A percentile compares a stretch with the other conserved stretches of the same genome.
Evolutionary conservation across 1,140 invertebrate species (phyloP).

Genomic region (Temnothorax longispinosus): DNA sequence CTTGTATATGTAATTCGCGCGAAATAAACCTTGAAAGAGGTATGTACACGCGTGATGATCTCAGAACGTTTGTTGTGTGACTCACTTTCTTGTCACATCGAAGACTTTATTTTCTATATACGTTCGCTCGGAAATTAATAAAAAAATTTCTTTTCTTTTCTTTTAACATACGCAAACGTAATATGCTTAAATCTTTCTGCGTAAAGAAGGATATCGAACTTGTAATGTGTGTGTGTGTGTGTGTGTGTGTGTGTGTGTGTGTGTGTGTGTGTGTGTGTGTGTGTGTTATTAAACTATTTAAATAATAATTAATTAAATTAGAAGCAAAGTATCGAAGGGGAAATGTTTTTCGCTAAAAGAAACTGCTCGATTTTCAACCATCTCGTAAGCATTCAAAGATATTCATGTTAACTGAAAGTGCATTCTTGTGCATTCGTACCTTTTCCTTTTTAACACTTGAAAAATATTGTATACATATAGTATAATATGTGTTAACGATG

Average conservation of each 20-base stretch:
- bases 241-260: not conserved
- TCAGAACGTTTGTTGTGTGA: constrained; percentile 17
- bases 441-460: too few species aligned
- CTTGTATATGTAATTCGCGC: not conserved
- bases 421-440: not conserved
- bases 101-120: not conserved
- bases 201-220: not conserved
- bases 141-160: not conserved
- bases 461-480: too few species aligned
- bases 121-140: not conserved
- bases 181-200: not conserved
- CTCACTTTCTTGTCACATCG: constrained; percentile 5
- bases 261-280: too few species aligned
- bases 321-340: not conserved
- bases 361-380: not conserved
- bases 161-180: not conserved
- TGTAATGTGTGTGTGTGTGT: too few species aligned
- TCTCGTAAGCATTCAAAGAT: not conserved
- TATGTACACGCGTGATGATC: constrained; percentile 15
- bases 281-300: not conserved
- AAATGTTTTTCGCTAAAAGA: not conserved
- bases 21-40: constrained; percentile 3
- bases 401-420: not conserved
- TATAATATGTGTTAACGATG: too few species aligned
- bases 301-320: not conserved